Conservation (phyloP, 1,140 invertebrate species). For the Procambarus virginalis region DNA sequence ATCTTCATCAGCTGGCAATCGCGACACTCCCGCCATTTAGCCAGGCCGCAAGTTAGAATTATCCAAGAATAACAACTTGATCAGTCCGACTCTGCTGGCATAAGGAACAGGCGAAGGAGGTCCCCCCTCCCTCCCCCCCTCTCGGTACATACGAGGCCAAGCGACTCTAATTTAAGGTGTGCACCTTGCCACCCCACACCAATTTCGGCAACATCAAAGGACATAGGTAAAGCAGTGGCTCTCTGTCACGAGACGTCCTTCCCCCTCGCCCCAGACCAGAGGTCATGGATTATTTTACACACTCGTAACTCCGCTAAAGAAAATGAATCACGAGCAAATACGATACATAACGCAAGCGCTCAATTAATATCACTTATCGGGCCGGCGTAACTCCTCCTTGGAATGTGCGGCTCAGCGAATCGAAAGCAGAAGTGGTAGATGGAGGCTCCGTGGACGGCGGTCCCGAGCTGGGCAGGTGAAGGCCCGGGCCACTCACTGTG, state of each 20-base stretch:
- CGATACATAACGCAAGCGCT: neutral
- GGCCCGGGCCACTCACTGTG: neutral
- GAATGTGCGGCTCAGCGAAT: neutral
- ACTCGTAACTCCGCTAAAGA: neutral
- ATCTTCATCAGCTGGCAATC: neutral
- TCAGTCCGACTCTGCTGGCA: neutral
- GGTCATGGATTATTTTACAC: neutral
- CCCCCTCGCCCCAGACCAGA: neutral
- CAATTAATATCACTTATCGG: neutral
- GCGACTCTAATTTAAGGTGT: neutral
- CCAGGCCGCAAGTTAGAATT: neutral
- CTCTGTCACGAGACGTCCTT: neutral
- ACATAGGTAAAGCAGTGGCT: neutral
- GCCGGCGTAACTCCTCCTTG: neutral
- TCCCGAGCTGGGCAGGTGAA: neutral
- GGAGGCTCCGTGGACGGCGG: neutral
- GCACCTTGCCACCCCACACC: neutral
- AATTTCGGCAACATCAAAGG: conserved; percentile 25
- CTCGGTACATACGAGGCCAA: too few relatives aligned
- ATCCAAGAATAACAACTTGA: neutral
- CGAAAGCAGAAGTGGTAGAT: neutral
- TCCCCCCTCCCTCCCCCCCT: too few relatives aligned
- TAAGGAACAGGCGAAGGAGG: neutral
- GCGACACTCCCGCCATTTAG: too few relatives aligned
- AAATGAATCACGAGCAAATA: neutral